A percentile compares a stretch with the other conserved stretches of the same genome.
These are phyloP conservation scores for Samia ricini DNA, from an alignment of 1,140 invertebrate species.

Conservation along the genomic window DNA sequence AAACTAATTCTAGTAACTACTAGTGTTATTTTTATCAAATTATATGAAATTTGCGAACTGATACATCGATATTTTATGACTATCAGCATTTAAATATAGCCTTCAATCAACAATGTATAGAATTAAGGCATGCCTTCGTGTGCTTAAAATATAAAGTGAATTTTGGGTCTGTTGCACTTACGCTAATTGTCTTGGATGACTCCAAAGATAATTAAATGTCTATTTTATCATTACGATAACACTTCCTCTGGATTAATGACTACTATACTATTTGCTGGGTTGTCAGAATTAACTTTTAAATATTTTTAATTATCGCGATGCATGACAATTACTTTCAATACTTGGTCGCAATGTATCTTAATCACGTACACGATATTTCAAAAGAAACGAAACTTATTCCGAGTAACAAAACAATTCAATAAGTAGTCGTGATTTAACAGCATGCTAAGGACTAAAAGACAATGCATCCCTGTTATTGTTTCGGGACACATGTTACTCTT, in stretches of 20 bases:
- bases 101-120: not conserved
- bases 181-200: too few relatives aligned
- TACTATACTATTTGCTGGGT: too few relatives aligned
- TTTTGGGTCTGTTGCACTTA: too few relatives aligned
- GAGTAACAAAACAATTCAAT: not conserved
- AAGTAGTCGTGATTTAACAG: constrained; percentile 1
- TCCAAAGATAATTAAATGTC: too few relatives aligned
- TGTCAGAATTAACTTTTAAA: too few relatives aligned
- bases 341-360: not conserved
- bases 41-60: not conserved
- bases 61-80: too few relatives aligned
- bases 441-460: constrained; percentile 16
- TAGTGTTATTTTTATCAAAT: not conserved
- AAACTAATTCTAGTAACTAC: not conserved
- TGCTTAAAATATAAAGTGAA: too few relatives aligned
- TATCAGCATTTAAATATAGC: not conserved
- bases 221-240: too few relatives aligned
- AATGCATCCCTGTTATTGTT: constrained; percentile 35
- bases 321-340: not conserved
- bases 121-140: too few relatives aligned
- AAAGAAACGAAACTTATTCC: not conserved
- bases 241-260: too few relatives aligned
- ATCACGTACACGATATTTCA: not conserved
- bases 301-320: too few relatives aligned
- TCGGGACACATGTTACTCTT: constrained; percentile 48